Evolutionary conservation across 2,113 vertebrate species (phyloP).

Genomic region (Gopherus evgoodei): DNA sequence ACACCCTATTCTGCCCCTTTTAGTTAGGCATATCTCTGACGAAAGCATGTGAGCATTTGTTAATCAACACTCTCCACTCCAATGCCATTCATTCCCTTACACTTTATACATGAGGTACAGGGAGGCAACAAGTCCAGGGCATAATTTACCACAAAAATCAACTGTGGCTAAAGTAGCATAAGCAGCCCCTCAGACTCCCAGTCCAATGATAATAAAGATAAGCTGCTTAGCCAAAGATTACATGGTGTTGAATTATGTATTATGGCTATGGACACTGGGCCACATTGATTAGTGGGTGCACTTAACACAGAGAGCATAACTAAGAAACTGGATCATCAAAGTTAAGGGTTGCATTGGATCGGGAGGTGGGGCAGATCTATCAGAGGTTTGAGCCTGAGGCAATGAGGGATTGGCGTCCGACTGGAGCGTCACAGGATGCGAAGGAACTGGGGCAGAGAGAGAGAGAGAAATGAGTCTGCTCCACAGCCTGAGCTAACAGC

Average conservation of each 20-base stretch:
- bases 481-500: too few relatives aligned
- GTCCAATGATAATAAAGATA: not conserved
- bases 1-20: not conserved
- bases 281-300: not conserved
- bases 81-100: too few relatives aligned
- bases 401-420: not conserved
- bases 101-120: not conserved
- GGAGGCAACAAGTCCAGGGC: not conserved
- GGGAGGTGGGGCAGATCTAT: not conserved
- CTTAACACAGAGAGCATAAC: not conserved
- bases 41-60: accelerated
- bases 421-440: not conserved
- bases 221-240: not conserved
- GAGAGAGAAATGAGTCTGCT: too few relatives aligned
- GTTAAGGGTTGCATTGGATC: not conserved
- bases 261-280: not conserved
- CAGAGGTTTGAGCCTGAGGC: not conserved
- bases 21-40: accelerated
- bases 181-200: not conserved
- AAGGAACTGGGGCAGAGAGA: not conserved
- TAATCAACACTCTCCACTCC: too few relatives aligned
- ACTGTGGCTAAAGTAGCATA: not conserved
- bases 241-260: not conserved
- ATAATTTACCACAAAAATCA: not conserved
- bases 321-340: not conserved